These are phyloP conservation scores for Cepphus grylle DNA, from an alignment of 2,113 vertebrate species.

Conservation along the genomic window DNA sequence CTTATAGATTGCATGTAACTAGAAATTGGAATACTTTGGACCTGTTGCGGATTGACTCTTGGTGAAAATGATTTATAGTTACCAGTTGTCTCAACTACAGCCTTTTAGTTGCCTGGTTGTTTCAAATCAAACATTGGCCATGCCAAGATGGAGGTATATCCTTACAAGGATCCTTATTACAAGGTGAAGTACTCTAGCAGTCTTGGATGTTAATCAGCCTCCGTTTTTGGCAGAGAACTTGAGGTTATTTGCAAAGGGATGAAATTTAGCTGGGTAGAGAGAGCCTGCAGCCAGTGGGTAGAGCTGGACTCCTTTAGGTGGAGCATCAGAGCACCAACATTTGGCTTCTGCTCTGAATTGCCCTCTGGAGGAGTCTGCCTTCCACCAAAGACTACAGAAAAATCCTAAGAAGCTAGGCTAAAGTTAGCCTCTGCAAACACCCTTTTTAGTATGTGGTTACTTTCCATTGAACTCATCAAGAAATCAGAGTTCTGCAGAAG, in stretches of 20 bases:
- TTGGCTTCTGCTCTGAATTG: background rate
- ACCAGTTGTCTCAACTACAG: background rate
- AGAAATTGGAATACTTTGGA: background rate
- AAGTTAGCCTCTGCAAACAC: background rate
- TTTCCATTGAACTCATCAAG: background rate
- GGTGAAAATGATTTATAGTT: background rate
- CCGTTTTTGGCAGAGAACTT: background rate
- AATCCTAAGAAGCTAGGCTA: background rate
- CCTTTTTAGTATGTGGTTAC: background rate
- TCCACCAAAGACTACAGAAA: background rate
- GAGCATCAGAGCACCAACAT: background rate
- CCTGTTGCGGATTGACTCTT: background rate
- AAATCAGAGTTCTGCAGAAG: background rate
- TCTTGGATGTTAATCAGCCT: background rate
- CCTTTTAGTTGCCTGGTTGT: background rate
- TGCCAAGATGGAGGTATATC: background rate
- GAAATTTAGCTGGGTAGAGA: background rate
- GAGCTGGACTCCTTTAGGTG: background rate
- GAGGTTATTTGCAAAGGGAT: background rate
- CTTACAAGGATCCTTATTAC: background rate
- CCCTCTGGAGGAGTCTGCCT: background rate
- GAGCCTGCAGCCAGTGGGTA: background rate
- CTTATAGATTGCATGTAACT: background rate
- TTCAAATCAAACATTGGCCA: background rate
- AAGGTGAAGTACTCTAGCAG: background rate